Evolutionary conservation across 2,888 invertebrate genomes (phyloP).

Genomic region (Lydus trimaculatus): DNA sequence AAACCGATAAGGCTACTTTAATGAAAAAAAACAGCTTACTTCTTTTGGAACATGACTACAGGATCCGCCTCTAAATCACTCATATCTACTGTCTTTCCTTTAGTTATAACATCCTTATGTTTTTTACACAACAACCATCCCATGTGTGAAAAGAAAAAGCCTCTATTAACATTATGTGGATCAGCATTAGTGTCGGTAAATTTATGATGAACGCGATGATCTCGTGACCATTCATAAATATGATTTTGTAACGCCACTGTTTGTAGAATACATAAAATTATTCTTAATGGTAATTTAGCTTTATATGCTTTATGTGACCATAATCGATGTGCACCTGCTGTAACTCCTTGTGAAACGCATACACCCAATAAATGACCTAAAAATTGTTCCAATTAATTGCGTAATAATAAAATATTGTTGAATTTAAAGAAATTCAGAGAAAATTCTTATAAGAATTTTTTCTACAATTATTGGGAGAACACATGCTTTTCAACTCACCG

Average conservation of each 20-base stretch:
- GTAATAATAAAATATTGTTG: no score
- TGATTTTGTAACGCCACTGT: constrained; percentile 84
- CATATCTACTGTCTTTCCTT: constrained; percentile 86
- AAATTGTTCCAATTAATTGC: not conserved
- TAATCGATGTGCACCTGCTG: constrained; percentile 94
- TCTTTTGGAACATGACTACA: constrained; percentile 86
- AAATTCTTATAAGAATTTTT: no score
- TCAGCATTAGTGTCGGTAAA: constrained; percentile 94
- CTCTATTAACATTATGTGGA: constrained; percentile 90
- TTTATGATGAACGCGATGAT: no score
- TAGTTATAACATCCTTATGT: constrained; percentile 86
- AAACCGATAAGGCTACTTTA: no score
- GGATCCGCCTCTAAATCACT: constrained; percentile 84
- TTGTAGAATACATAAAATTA: constrained; percentile 83
- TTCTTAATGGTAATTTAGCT: constrained; percentile 86
- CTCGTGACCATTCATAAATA: constrained; percentile 80
- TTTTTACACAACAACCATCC: constrained; percentile 94
- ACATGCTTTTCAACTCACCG: no score
- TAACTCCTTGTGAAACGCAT: constrained; percentile 71
- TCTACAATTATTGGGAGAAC: no score
- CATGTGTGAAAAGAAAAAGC: constrained; percentile 96
- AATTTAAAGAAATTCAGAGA: no score
- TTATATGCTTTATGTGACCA: constrained; percentile 98
- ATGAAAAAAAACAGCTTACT: no score
- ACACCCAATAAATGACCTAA: no score